Evolutionary conservation across 2,797 vertebrate species (phyloP).

Genomic region (Acanthurus tractus): DNA sequence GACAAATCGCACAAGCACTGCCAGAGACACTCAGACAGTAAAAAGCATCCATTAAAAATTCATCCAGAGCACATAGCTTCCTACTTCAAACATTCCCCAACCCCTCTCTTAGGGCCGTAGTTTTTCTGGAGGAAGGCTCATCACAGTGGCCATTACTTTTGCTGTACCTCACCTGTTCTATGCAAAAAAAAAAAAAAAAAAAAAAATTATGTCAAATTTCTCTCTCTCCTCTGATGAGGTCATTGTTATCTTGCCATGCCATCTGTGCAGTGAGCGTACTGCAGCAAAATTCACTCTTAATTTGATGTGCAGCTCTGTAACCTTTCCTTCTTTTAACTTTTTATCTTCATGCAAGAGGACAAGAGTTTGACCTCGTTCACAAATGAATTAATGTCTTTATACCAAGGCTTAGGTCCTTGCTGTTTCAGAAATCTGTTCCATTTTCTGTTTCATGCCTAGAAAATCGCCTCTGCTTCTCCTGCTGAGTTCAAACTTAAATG

Average conservation of each 20-base stretch:
- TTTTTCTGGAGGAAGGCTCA: constrained; percentile 70
- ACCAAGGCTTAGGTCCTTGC: constrained; percentile 31
- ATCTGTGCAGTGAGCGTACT: constrained; percentile 50
- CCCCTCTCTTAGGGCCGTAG: constrained; percentile 69
- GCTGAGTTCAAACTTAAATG: constrained; percentile 61
- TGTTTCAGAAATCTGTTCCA: constrained; percentile 38
- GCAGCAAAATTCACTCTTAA: constrained; percentile 31
- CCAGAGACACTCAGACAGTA: constrained; percentile 84
- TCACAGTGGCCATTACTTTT: constrained; percentile 70
- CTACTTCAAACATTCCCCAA: constrained; percentile 78
- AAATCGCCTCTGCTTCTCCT: constrained; percentile 46
- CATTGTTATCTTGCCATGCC: constrained; percentile 43
- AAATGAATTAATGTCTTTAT: constrained; percentile 69
- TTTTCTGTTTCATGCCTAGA: constrained; percentile 54
- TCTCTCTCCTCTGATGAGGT: constrained; percentile 60
- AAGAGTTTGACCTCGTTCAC: constrained; percentile 55
- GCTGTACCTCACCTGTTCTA: constrained; percentile 62
- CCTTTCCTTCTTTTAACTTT: constrained; percentile 38
- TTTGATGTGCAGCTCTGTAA: constrained; percentile 29
- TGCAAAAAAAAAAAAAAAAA: constrained; percentile 11
- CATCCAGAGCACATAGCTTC: constrained; percentile 73
- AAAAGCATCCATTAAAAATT: constrained; percentile 88
- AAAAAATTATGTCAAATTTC: constrained; percentile 35
- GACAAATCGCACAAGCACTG: constrained; percentile 82
- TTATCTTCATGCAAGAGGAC: constrained; percentile 43